A percentile compares a stretch with the other conserved stretches of the same genome.
Conservation (phyloP, 2,797 vertebrate species). For the Acestrorhynchus altus region DNA sequence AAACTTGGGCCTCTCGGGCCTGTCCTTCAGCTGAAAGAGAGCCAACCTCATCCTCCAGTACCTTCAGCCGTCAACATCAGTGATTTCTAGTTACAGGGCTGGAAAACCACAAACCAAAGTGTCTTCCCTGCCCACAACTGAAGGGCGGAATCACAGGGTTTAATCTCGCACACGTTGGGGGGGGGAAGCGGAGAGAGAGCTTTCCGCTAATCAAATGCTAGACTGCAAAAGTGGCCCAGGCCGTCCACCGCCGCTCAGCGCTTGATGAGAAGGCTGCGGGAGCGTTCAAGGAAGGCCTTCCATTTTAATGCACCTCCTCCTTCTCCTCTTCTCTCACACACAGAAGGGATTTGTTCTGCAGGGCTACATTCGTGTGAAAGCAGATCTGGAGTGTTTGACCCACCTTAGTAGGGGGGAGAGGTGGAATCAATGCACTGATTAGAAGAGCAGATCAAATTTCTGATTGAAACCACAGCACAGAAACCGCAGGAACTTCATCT, state of each 20-base stretch:
- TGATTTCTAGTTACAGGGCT: conserved; percentile 28
- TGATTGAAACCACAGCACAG: conserved; percentile 54
- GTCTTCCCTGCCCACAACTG: conserved; percentile 46
- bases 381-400: conserved; percentile 59
- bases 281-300: conserved; percentile 26
- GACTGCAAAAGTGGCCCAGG: conserved; percentile 59
- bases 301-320: conserved; percentile 39
- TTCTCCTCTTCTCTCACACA: conserved; percentile 10
- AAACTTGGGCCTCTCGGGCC: conserved; percentile 8
- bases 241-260: conserved; percentile 23
- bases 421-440: conserved; percentile 61
- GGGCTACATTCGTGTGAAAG: conserved; percentile 57
- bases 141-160: conserved; percentile 6
- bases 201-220: conserved; percentile 65
- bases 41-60: neutral
- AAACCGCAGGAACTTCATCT: conserved; percentile 34
- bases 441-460: conserved; percentile 60
- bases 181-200: conserved; percentile 10
- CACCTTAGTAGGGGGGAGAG: conserved; percentile 42
- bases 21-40: neutral
- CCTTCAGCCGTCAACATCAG: conserved; percentile 37
- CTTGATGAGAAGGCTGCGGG: conserved; percentile 52
- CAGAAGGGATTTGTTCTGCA: conserved; percentile 55
- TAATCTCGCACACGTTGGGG: conserved; percentile 25
- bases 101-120: conserved; percentile 34